Base-by-base conservation (phyloP, 2,888 invertebrate species). In the Fragum sueziense region DNA sequence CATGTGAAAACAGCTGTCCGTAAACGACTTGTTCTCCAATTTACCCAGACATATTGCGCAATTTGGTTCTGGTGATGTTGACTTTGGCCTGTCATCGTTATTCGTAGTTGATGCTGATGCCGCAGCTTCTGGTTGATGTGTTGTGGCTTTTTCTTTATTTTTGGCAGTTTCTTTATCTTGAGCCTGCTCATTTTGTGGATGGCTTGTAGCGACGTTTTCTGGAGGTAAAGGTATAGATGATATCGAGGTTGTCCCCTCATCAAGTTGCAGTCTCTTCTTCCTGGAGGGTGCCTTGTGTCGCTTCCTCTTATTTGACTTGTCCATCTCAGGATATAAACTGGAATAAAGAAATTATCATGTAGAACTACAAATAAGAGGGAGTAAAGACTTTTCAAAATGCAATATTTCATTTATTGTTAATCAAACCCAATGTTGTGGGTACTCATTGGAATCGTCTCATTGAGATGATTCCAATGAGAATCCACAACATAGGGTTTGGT, bases 31-130 rank as follows among this genome's bases (percentile, higher is more conserved):
- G 92, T 98, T 97, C 76, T 95, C 95, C 90, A 97, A 95, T 85
- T 96, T 95, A 29, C 97, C 97, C 76, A 98, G 95, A 90, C 98
- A 98, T 91, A 98, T 98, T 67, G 98, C 96, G 95, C 98, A 98
- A 92, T 97, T 97, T 20, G 88, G 88, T 62, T 90, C 90, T 17
- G 90, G 90, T 9, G 90, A 90, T 25, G 85, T 33, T 4, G 78
- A 70, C 51, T 65, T 61, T 20, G 85, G 61, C 51, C 79, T 47
- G 17, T 14, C 17, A 3, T 47, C 67, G 51, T 62, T 51, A 7
- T 62, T 54, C 11, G 69, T 27, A n/a, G 57, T 31, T 20, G 31
- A 59, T 20, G 57, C 34, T n/a, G 67, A 22, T 31, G 33, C 61
- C 20, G 25, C 54, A 0, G 70, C 3, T 17, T 57, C 41, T 37